Conservation (phyloP, 2,113 vertebrate species). For the Climacteris rufus region DNA sequence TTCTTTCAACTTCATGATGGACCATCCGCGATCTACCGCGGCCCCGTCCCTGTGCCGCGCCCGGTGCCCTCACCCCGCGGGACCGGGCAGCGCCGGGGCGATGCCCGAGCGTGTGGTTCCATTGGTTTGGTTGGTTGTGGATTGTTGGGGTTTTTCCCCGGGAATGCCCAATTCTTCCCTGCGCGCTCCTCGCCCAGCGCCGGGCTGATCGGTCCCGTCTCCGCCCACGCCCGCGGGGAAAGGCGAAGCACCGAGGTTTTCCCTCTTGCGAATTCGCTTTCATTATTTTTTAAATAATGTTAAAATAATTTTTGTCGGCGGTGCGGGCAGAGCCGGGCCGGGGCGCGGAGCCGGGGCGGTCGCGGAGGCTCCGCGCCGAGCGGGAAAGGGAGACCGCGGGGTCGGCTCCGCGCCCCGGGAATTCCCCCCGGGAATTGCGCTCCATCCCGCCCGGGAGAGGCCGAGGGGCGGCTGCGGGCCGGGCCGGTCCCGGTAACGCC, state of each 20-base stretch:
- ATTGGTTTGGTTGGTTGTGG: rapidly evolving
- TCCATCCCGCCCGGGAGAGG: neutral
- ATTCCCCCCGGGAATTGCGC: neutral
- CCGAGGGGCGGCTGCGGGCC: neutral
- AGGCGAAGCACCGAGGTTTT: neutral
- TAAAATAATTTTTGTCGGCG: neutral
- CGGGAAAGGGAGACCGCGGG: too few relatives aligned
- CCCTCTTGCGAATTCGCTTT: neutral
- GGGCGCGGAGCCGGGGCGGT: neutral
- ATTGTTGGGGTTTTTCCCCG: rapidly evolving
- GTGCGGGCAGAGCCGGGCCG: neutral
- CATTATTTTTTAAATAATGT: neutral
- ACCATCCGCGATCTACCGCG: neutral
- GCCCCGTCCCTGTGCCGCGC: neutral
- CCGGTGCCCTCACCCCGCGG: neutral
- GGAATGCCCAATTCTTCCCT: neutral
- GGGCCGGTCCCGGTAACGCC: neutral
- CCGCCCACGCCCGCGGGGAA: neutral
- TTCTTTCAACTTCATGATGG: neutral
- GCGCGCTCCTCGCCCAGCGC: neutral
- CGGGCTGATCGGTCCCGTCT: neutral
- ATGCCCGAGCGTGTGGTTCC: neutral
- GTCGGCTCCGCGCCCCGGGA: neutral
- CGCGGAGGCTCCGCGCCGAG: neutral
- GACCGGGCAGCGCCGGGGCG: neutral